These are phyloP conservation scores for Hippocampus comes DNA, from an alignment of 2,113 vertebrate species.

Conservation along the genomic window DNA sequence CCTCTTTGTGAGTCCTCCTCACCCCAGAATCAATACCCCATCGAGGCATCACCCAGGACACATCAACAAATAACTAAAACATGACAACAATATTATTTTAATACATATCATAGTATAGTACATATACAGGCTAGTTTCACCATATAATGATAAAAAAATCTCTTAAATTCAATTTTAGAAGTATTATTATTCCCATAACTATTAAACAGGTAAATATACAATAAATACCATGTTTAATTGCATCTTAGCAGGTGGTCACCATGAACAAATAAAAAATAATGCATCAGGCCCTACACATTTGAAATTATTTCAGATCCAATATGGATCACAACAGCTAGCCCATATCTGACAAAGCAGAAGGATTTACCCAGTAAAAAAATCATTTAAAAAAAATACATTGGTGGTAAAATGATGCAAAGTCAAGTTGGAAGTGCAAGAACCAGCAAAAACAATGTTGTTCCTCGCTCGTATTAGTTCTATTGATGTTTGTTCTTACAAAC, in stretches of 20 bases:
- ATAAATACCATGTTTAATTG: conserved; percentile 11
- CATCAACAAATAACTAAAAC: not conserved
- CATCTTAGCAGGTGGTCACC: not conserved
- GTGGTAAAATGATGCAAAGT: not conserved
- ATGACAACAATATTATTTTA: not conserved
- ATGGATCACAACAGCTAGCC: conserved; percentile 42
- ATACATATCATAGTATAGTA: conserved; percentile 9
- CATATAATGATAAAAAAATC: conserved; percentile 13
- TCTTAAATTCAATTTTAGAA: not conserved
- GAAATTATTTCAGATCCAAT: conserved; percentile 49
- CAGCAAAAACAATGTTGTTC: not conserved
- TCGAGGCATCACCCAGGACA: not conserved
- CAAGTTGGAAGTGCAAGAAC: not conserved
- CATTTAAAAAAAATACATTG: not conserved
- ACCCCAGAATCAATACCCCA: not conserved
- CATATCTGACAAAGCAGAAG: not conserved
- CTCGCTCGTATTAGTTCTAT: conserved; percentile 21
- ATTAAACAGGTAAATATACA: conserved; percentile 10
- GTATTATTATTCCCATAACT: conserved; percentile 3
- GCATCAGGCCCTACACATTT: conserved; percentile 7
- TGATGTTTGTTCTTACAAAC: conserved; percentile 12
- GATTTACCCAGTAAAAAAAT: not conserved
- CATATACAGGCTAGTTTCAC: conserved; percentile 16
- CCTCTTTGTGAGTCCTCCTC: not conserved
- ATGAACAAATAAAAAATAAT: not conserved